Base-by-base conservation (phyloP, 2,113 vertebrate genomes). In the Sinocyclocheilus maitianheensis region DNA sequence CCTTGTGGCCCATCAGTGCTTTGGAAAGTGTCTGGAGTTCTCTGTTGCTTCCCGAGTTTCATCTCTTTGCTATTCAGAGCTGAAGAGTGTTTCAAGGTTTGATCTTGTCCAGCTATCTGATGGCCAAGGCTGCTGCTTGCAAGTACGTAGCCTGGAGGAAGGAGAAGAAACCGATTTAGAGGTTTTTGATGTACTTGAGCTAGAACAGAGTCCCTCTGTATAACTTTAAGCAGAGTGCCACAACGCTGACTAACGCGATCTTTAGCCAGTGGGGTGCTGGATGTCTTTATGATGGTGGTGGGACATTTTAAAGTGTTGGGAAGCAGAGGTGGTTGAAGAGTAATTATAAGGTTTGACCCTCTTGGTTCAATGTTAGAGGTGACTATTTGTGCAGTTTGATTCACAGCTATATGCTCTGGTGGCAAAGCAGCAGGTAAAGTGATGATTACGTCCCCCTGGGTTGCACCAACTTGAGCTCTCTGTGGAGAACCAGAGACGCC, bases 271-370 rank as follows among this genome's bases (percentile, higher is more conserved):
- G 80, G 22, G n/a, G 84, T 12, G 1, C 58, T 46, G 22, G 22
- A 62, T n/a, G 48, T 74, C 10, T 86, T 87, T 43, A 89, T 60
- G 0, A 87, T 8, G 24, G 51, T n/a, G 14, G 92, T 60, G 0
- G 95, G 93, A 63, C 93, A 95, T 6, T 96, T 93, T 74, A 96
- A 6, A 20, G 95, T 90, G 8, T 93, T 94, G 0, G 92, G 92
- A 75, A 96, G 87, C 18, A 55, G 77, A 76, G 85, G 65, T 7
- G 67, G 22, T 20, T 84, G 67, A 80, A 89, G 43, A 12, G 76
- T 74, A 43, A 89, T 81, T 16, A 89, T 80, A 1, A 89, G 24
- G 67, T 43, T 79, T 37, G 84, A 30, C 10, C n/a, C 30, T 65
- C 55, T 62, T 55, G 80, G 58, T 26, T 30, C 22, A 53, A 62